Base-by-base conservation (phyloP, 2,888 invertebrate genomes). In the Pegoplata infirma region DNA sequence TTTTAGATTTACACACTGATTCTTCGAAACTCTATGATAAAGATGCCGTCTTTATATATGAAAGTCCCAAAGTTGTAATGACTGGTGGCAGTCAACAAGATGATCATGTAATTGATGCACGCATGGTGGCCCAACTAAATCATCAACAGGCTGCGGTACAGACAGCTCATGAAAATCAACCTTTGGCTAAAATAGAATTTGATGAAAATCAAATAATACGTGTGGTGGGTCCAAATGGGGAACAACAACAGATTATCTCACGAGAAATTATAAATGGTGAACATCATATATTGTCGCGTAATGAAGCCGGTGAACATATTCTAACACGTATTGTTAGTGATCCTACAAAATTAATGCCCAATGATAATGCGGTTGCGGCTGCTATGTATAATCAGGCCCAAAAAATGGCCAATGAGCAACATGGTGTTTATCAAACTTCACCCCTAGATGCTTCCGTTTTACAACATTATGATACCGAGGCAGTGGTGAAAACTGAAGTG, bases 1-100 rank as follows among this genome's bases (percentile, higher is more conserved):
- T 95, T 40, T 92, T 95, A 84, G 95, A 95, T 85, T 91, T 93
- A 85, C 91, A 89, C 76, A 88, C 89, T 5, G 87, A 86, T 56
- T 86, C 88, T 8, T 82, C 85, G 3, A 89, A 90, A 80, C 83
- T 90, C 3, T 90, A 90, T 78, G 89, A 90, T 81, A 89, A 89
- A 80, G 88, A 89, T 76, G 87, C 89, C 0, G 90, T 89, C 1
- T 89, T 88, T 21, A 89, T 89, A 28, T 89, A 89, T 46, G 89
- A 89, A 68, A 87, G 86, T 46, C 88, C 88, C 10, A 89, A 89
- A 81, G 88, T 85, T 28, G 87, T 86, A 1, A 84, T 88, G 85
- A 85, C 88, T 3, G 86, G 84, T 16, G 69, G 76, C 0, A 71
- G 49, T 1, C 77, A 78, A n/a, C 72, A 72, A 19, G 88, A 89